Conservation (phyloP, 2,888 invertebrate genomes). For the Marronus borbonicus region DNA sequence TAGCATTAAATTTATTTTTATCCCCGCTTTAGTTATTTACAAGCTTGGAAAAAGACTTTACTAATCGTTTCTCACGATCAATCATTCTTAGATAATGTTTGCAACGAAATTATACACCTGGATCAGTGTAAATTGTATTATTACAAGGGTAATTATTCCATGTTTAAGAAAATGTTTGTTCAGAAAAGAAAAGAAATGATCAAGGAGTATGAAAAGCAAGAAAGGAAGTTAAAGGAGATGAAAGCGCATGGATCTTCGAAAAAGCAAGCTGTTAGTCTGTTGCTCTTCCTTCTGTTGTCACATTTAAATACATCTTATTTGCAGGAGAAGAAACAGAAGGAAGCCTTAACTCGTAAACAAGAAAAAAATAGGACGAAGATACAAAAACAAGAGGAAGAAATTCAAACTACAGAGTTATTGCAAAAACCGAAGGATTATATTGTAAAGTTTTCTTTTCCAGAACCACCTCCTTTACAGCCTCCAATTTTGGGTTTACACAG, state of each 20-base stretch:
- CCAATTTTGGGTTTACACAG: slow-evolving; percentile 96
- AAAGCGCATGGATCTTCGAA: slow-evolving; percentile 97
- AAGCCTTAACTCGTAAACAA: slow-evolving; percentile 90
- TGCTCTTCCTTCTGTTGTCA: slow-evolving; percentile 35
- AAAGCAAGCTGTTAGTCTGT: slow-evolving; percentile 83
- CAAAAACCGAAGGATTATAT: slow-evolving; percentile 95
- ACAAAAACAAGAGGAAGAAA: slow-evolving; percentile 85
- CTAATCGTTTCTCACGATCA: slow-evolving; percentile 99
- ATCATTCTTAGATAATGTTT: slow-evolving; percentile 99
- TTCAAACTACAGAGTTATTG: slow-evolving; percentile 86
- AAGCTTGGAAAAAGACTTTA: slow-evolving; percentile 98
- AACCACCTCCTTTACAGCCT: slow-evolving; percentile 96
- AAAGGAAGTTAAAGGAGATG: slow-evolving; percentile 94
- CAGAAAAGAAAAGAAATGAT: slow-evolving; percentile 96
- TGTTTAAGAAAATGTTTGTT: slow-evolving; percentile 98
- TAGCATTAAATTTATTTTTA: slow-evolving; percentile 4
- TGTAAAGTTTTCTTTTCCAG: slow-evolving; percentile 98
- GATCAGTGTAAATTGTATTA: slow-evolving; percentile 95
- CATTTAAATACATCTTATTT: neutral
- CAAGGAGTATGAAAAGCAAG: slow-evolving; percentile 99
- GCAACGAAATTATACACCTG: slow-evolving; percentile 98
- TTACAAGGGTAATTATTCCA: slow-evolving; percentile 97
- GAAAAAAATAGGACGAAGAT: slow-evolving; percentile 90
- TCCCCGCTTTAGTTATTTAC: slow-evolving; percentile 83
- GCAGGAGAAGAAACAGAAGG: slow-evolving; percentile 93